Percentiles rank a stretch among this genome's conserved stretches.
Conservation (phyloP, 1,140 invertebrate species). For the Drosophila serrata region DNA sequence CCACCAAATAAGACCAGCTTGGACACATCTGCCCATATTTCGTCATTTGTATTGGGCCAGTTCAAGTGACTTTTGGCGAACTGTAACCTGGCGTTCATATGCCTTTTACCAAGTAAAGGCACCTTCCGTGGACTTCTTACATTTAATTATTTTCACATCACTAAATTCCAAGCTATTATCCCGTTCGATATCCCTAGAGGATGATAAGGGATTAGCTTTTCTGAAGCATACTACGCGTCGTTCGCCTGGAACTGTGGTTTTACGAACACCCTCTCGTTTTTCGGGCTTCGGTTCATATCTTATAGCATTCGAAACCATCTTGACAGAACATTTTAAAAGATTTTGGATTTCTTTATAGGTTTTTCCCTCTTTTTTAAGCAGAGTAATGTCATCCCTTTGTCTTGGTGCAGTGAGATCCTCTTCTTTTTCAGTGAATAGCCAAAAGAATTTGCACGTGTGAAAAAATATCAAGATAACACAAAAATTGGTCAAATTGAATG, state of each 20-base stretch:
- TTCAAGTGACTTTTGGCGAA: not conserved
- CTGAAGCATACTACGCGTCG: not conserved
- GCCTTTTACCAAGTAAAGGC: not conserved
- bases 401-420: too few relatives aligned
- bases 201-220: not conserved
- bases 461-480: too few relatives aligned
- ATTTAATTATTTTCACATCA: slow-evolving; percentile 7
- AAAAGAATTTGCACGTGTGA: too few relatives aligned
- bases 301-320: not conserved
- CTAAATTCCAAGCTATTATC: not conserved
- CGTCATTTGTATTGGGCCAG: not conserved
- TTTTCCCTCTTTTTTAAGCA: not conserved
- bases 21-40: too few relatives aligned
- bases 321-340: not conserved
- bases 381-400: not conserved
- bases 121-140: not conserved
- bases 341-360: not conserved
- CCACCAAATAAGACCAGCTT: too few relatives aligned
- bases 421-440: too few relatives aligned
- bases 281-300: not conserved
- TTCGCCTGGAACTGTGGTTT: not conserved
- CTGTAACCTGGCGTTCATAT: not conserved
- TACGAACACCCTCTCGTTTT: too few relatives aligned
- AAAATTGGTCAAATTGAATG: too few relatives aligned
- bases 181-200: not conserved